Conservation (phyloP, 2,113 vertebrate genomes). For the Ophthalmolycus amberensis region DNA sequence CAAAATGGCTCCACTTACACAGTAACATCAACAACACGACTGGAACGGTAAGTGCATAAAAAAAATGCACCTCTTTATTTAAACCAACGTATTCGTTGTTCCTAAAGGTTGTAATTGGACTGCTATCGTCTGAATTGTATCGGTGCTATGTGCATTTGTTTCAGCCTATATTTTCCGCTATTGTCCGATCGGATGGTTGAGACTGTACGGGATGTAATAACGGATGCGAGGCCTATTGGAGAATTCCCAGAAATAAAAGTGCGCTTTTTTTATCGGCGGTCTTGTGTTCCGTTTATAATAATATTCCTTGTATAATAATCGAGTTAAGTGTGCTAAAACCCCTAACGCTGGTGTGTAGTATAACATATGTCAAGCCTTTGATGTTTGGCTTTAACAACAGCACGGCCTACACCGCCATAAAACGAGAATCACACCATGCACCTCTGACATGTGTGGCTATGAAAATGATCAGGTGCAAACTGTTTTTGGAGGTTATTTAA, state of each 20-base stretch:
- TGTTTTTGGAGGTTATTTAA: background rate
- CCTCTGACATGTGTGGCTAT: background rate
- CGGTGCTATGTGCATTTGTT: slow-evolving; percentile 35
- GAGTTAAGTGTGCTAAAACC: background rate
- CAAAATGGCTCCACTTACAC: slow-evolving; percentile 94
- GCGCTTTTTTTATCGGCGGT: slow-evolving; percentile 9
- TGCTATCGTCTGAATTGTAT: background rate
- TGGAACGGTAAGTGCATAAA: slow-evolving; percentile 85
- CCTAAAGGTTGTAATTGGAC: background rate
- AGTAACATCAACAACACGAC: slow-evolving; percentile 88
- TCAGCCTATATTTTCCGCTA: slow-evolving; percentile 37
- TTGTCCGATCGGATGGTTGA: slow-evolving; percentile 60
- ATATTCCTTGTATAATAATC: background rate
- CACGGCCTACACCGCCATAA: slow-evolving; percentile 42
- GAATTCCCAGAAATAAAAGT: slow-evolving; percentile 52
- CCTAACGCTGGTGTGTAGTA: background rate
- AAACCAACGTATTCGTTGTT: slow-evolving; percentile 2
- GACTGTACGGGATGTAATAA: slow-evolving; percentile 55
- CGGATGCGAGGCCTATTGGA: slow-evolving; percentile 73
- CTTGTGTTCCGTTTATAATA: slow-evolving; percentile 2
- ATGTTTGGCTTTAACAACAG: slow-evolving; percentile 36
- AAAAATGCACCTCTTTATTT: slow-evolving; percentile 41
- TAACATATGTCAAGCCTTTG: slow-evolving; percentile 21
- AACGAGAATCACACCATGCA: slow-evolving; percentile 1
- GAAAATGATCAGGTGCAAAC: background rate